Evolutionary conservation across 2,888 invertebrate genomes (phyloP), one percentile per base, ranked within the genome.

Genomic region (Notocelia uddmanniana): DNA sequence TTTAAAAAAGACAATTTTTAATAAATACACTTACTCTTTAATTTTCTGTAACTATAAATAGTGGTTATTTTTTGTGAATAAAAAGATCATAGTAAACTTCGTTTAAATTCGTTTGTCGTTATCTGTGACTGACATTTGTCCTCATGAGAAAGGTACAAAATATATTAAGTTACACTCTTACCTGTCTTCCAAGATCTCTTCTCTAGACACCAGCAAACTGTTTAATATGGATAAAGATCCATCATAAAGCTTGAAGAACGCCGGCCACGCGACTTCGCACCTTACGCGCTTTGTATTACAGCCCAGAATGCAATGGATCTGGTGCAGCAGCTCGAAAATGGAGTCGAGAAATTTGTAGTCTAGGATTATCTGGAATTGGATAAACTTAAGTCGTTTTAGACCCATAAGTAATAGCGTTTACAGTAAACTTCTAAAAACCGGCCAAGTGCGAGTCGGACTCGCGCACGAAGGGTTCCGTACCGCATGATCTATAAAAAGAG

Each of bases 161-260:
- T 0, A 10, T 0, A 21, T 34, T 34, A 34, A 31, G 3, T 31
- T 31, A 34, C 0, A 34, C 11, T 34, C 21, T 59, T 75, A 91
- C 94, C 94, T 90, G 75, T 94, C 94, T 81, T 94, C 94, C 34
- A 94, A 80, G 60, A 94, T 80, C 74, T 94, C 93, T 62, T 92
- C 90, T 64, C 94, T 86, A 0, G 89, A 86, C 19, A 91, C 68
- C 1, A 93, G 77, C 34, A 94, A 76, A 68, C 84, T 85, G 71
- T 93, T 94, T 72, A 94, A 74, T 1, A 93, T 80, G 0, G 78
- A 74, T 11, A 89, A 74, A 67, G 84, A 85, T 0, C 88, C 88
- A 31, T 89, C 89, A 26, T 81, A 89, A 6, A 93, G 76, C 2
- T 59, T 74, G 74, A 89, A 88, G 80, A 88, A 92, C 0, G 87